Conservation (phyloP, 2,888 invertebrate species). For the Drosophila anomalata region DNA sequence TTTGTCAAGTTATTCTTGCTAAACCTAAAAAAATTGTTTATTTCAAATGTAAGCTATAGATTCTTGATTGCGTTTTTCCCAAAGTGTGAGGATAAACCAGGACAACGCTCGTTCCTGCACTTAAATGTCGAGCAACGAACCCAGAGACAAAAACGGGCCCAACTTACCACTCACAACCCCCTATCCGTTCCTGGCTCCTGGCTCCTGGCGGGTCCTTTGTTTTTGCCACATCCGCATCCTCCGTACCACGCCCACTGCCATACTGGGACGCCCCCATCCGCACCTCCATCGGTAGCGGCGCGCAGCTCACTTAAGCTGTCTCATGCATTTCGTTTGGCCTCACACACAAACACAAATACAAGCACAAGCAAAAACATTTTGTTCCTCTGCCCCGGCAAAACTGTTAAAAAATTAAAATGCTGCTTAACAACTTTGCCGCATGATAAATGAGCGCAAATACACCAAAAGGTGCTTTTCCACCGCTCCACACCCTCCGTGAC, state of each 20-base stretch:
- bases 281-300: constrained; percentile 4
- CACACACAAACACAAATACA: constrained; percentile 48
- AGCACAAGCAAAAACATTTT: constrained; percentile 49
- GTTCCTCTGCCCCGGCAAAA: constrained; percentile 57
- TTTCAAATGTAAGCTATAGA: not conserved
- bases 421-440: constrained; percentile 69
- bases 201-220: constrained; percentile 61
- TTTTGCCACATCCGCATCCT: constrained; percentile 40
- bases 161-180: constrained; percentile 25
- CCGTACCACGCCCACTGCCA: constrained; percentile 1
- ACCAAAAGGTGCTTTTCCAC: constrained; percentile 49
- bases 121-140: constrained; percentile 73
- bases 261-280: constrained; percentile 10
- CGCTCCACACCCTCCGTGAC: not conserved
- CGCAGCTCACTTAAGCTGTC: constrained; percentile 48
- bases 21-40: not conserved
- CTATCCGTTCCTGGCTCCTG: constrained; percentile 16
- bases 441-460: constrained; percentile 69
- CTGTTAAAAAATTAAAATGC: constrained; percentile 73
- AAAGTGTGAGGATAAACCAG: constrained; percentile 41
- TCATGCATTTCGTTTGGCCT: constrained; percentile 47
- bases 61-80: constrained; percentile 12
- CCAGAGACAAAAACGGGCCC: constrained; percentile 66
- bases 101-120: constrained; percentile 68
- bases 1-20: too few species aligned